Conservation (phyloP, 2,113 vertebrate species). For the Nothobranchius furzeri region DNA sequence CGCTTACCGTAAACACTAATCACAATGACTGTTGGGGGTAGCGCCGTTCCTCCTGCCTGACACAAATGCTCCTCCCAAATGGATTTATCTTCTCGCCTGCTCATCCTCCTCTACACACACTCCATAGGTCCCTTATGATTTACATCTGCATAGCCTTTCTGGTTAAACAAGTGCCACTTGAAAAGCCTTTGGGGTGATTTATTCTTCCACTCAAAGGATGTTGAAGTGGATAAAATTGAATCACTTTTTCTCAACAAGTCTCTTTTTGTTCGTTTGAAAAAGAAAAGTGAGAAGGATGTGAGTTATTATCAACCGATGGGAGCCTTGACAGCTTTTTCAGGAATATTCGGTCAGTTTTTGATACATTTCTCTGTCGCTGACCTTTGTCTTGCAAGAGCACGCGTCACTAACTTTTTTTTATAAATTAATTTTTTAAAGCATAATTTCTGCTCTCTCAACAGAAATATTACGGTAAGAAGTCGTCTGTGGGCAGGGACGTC, state of each 20-base stretch:
- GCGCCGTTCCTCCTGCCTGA: conserved; percentile 13
- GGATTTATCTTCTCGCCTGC: conserved; percentile 29
- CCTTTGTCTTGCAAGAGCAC: conserved; percentile 18
- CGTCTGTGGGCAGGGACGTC: conserved; percentile 88
- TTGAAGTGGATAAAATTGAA: conserved; percentile 64
- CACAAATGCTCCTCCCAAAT: conserved; percentile 30
- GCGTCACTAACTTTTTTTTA: not conserved
- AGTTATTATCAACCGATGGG: conserved; percentile 23
- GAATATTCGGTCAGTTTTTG: conserved; percentile 5
- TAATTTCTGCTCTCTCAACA: conserved; percentile 53
- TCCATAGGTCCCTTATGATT: conserved; percentile 50
- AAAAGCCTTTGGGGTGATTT: conserved; percentile 55
- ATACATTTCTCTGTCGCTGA: conserved; percentile 11
- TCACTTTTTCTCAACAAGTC: conserved; percentile 19
- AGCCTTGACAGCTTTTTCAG: not conserved
- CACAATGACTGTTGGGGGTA: conserved; percentile 30
- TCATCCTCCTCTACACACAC: conserved; percentile 23
- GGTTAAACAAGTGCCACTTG: conserved; percentile 67
- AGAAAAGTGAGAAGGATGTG: conserved; percentile 13
- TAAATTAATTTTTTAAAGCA: not conserved
- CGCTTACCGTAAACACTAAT: conserved; percentile 28
- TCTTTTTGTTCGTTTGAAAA: conserved; percentile 20
- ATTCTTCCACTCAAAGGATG: conserved; percentile 40
- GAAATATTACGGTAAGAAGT: conserved; percentile 98
- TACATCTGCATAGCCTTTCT: conserved; percentile 59